Evolutionary conservation across 2,113 vertebrate species (phyloP).

Genomic region (Pogona vitticeps): DNA sequence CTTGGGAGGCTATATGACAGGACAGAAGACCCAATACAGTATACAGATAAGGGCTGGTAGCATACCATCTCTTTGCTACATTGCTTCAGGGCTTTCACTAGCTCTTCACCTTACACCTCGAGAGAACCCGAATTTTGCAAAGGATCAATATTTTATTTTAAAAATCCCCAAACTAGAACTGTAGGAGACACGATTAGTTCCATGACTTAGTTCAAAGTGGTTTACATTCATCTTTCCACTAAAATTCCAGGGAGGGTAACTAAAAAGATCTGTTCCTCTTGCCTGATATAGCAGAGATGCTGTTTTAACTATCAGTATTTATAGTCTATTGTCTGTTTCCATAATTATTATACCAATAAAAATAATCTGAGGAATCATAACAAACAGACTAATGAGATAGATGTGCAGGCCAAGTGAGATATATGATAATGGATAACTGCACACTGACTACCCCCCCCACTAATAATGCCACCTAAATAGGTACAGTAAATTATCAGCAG

Average conservation of each 20-base stretch:
- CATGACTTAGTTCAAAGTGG: background rate
- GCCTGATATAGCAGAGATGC: background rate
- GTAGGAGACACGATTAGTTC: background rate
- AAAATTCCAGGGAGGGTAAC: background rate
- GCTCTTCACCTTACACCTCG: no score
- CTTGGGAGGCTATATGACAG: background rate
- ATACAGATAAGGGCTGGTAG: no score
- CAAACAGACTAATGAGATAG: slow-evolving; percentile 52
- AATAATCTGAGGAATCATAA: slow-evolving; percentile 51
- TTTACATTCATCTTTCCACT: background rate
- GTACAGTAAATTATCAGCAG: slow-evolving; percentile 37
- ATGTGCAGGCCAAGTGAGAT: slow-evolving; percentile 35
- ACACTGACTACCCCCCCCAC: slow-evolving; percentile 9
- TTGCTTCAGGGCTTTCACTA: background rate
- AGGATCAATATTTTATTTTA: background rate
- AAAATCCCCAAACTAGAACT: no score
- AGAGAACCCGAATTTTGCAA: background rate
- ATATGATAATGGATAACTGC: slow-evolving; percentile 47
- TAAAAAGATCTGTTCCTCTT: background rate
- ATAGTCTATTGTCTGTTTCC: slow-evolving; percentile 35
- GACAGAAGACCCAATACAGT: background rate
- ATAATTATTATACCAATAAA: slow-evolving; percentile 52
- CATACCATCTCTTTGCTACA: background rate
- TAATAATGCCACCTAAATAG: slow-evolving; percentile 20
- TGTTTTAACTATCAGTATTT: slow-evolving; percentile 17